Percentiles rank a stretch among this genome's conserved stretches.
Evolutionary conservation across 1,140 invertebrate genomes (phyloP).

Genomic region (Drosophila novamexicana): DNA sequence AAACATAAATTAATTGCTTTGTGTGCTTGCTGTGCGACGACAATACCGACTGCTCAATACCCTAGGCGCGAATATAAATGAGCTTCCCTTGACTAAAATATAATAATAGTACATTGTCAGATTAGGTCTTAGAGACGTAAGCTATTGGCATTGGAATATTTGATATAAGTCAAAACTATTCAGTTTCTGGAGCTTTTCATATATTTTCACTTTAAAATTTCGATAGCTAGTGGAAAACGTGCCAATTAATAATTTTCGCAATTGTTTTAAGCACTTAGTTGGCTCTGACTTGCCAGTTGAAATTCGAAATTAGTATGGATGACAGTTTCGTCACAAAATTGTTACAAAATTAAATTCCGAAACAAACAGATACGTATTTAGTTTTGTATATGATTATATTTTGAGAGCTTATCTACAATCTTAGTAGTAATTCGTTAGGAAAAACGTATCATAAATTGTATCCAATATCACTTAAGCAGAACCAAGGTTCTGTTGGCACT

Average conservation of each 20-base stretch:
- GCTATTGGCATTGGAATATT: too few species aligned
- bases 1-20: constrained; percentile 65
- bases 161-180: too few species aligned
- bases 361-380: constrained; percentile 14
- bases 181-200: neutral
- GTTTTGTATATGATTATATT: constrained; percentile 7
- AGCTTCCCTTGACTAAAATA: too few species aligned
- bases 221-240: neutral
- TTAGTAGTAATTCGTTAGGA: constrained; percentile 5
- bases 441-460: neutral
- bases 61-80: neutral
- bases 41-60: constrained; percentile 24
- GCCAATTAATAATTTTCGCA: neutral
- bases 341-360: constrained; percentile 2
- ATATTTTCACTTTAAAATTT: too few species aligned
- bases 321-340: neutral
- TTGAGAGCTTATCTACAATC: neutral
- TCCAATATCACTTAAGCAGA: neutral
- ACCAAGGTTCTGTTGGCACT: neutral
- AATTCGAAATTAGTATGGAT: neutral
- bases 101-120: too few species aligned
- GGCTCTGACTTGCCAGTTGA: constrained; percentile 19
- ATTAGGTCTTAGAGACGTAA: too few species aligned
- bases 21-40: constrained; percentile 14
- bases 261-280: constrained; percentile 9